Percentiles rank a stretch among this genome's conserved stretches.
These are phyloP conservation scores for Ellobius talpinus DNA, from an alignment of 2,113 vertebrate species.

Conservation along the genomic window DNA sequence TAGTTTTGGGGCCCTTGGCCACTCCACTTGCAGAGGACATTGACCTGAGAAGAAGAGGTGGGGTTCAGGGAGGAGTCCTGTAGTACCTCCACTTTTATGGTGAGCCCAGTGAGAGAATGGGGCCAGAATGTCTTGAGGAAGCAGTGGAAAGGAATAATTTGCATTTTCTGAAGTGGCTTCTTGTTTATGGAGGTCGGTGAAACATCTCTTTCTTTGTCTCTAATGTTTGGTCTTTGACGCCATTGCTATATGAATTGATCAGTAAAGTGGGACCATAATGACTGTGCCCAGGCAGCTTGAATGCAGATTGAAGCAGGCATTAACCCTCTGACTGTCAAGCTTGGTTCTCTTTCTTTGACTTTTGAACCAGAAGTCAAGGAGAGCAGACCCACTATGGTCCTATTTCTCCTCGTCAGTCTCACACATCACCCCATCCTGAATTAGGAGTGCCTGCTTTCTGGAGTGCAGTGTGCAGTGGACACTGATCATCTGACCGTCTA, in stretches of 20 bases:
- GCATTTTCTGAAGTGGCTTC: background rate
- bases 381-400: background rate
- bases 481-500: background rate
- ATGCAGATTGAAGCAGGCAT: background rate
- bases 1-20: background rate
- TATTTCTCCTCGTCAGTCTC: background rate
- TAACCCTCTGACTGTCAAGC: background rate
- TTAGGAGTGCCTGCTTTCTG: accelerated
- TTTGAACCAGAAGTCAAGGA: background rate
- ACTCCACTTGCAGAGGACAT: background rate
- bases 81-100: background rate
- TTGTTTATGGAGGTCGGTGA: background rate
- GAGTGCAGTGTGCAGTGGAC: background rate
- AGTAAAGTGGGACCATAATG: background rate
- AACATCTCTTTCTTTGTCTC: background rate
- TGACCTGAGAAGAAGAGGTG: background rate
- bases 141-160: background rate
- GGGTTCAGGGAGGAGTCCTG: background rate
- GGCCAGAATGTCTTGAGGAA: background rate
- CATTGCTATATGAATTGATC: background rate
- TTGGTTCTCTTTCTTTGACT: background rate
- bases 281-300: background rate
- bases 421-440: accelerated
- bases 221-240: background rate
- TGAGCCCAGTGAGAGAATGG: background rate